phyloP scores from a whole-genome alignment of 1,140 invertebrate genomes.

The Magallana ariakensis region DNA sequence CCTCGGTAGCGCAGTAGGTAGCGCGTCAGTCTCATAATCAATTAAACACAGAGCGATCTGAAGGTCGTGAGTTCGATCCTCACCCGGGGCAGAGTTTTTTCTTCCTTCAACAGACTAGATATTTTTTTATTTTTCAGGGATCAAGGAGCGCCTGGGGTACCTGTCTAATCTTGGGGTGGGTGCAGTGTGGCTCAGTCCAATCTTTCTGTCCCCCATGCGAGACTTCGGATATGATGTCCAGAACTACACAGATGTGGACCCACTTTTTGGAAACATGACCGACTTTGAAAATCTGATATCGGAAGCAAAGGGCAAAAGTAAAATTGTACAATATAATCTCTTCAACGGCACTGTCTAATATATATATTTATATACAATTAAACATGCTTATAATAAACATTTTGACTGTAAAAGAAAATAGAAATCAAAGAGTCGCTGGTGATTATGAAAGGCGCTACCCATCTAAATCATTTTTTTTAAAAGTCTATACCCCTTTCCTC shows the following conservation, averaged over 20 bases:
- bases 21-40: conserved; percentile 70
- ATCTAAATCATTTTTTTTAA: too few relatives aligned
- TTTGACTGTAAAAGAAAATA: too few relatives aligned
- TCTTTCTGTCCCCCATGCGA: conserved; percentile 86
- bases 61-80: conserved; percentile 69
- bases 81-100: conserved; percentile 60
- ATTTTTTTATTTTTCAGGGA: conserved; percentile 57
- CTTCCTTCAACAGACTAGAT: too few relatives aligned
- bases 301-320: conserved; percentile 77
- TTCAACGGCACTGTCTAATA: background rate
- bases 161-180: conserved; percentile 84
- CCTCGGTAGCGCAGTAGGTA: conserved; percentile 70
- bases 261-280: conserved; percentile 86
- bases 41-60: conserved; percentile 49
- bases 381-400: background rate
- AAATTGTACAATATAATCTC: background rate
- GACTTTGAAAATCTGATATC: conserved; percentile 85
- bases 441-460: too few relatives aligned
- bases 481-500: too few relatives aligned
- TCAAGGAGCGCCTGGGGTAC: conserved; percentile 65
- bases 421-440: too few relatives aligned
- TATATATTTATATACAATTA: background rate
- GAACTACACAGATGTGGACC: conserved; percentile 87
- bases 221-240: conserved; percentile 88
- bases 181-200: conserved; percentile 87